Evolutionary conservation across 2,113 vertebrate genomes (phyloP).

Genomic region (Pseudonaja textilis): DNA sequence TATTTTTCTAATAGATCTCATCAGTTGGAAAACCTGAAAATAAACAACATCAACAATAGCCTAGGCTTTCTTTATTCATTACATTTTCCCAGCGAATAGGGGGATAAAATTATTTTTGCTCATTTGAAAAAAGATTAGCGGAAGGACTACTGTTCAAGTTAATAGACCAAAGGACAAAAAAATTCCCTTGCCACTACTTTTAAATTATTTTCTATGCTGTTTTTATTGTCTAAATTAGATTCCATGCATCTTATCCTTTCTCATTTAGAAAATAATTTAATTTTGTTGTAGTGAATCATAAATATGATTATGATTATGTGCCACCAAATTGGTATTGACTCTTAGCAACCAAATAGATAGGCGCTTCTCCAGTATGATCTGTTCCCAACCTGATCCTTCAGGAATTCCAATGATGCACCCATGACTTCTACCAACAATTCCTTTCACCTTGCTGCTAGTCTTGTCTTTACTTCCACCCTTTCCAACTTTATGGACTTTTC

Average conservation of each 20-base stretch:
- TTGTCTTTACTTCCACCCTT: neutral
- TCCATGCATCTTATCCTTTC: neutral
- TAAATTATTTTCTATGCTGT: slow-evolving; percentile 3
- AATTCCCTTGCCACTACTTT: neutral
- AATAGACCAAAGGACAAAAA: neutral
- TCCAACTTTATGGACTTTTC: neutral
- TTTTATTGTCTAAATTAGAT: neutral
- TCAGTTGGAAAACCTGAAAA: neutral
- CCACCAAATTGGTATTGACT: neutral
- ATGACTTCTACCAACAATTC: neutral
- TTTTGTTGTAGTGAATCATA: slow-evolving; percentile 1
- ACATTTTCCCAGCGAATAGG: neutral
- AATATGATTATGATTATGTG: neutral
- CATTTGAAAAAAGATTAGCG: slow-evolving; percentile 9
- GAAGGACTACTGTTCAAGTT: neutral
- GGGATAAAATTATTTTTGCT: neutral
- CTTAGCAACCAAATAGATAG: neutral
- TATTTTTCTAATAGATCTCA: neutral
- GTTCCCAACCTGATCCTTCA: neutral
- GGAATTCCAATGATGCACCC: neutral
- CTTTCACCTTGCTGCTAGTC: neutral
- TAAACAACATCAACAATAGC: neutral
- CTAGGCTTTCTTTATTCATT: neutral
- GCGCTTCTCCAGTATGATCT: neutral
- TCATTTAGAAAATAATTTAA: neutral